phyloP scores from a whole-genome alignment of 2,888 invertebrate species.

The Xestoiulus laeticollis region DNA sequence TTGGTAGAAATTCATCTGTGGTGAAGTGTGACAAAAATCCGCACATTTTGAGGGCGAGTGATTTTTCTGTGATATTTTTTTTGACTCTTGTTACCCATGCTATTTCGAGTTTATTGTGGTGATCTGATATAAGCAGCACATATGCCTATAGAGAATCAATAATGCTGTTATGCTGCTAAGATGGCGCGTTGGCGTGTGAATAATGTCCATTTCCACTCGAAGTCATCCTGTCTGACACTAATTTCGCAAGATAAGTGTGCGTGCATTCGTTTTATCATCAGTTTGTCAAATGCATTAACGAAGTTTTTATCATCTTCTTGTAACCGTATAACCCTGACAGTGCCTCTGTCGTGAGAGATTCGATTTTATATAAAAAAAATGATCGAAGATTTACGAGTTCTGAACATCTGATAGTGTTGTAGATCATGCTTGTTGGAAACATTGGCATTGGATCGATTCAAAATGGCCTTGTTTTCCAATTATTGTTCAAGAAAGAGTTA shows the following conservation, averaged over 20 bases:
- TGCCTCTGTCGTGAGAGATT: neutral
- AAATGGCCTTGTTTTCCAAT: neutral
- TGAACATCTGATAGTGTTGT: neutral
- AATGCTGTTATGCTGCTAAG: constrained; percentile 13
- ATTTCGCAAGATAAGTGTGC: constrained; percentile 24
- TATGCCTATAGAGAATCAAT: constrained; percentile 32
- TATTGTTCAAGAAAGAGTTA: no score
- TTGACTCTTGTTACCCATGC: neutral
- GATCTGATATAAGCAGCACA: constrained; percentile 3
- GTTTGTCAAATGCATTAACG: constrained; percentile 20
- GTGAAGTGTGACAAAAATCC: no score
- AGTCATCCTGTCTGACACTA: constrained; percentile 16
- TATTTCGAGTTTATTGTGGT: neutral
- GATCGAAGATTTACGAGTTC: neutral
- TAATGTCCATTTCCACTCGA: constrained; percentile 37
- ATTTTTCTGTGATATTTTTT: constrained; percentile 10
- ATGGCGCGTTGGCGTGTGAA: constrained; percentile 37
- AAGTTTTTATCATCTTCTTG: constrained; percentile 12
- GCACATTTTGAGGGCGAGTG: no score
- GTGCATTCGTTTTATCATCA: neutral
- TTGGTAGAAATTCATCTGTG: no score
- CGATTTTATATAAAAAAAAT: neutral
- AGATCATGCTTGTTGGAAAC: neutral
- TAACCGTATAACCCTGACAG: neutral
- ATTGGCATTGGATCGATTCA: neutral